Percentiles rank a stretch among this genome's conserved stretches.
Conservation (phyloP, 2,888 invertebrate species). For the Drosophila nr. fundita region DNA sequence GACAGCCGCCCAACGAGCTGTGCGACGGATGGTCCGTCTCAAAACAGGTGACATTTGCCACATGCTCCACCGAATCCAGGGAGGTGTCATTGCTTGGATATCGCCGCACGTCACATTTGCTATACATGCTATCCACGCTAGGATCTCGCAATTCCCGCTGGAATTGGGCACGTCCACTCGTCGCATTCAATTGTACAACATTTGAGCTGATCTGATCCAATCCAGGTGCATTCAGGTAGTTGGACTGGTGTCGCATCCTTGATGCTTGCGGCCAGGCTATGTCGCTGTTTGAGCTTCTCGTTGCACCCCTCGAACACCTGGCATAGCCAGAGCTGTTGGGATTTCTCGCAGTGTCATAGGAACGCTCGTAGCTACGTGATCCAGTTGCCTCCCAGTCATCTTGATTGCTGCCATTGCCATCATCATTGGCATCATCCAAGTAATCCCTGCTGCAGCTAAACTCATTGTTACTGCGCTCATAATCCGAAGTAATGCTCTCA, state of each 20-base stretch:
- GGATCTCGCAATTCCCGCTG: neutral
- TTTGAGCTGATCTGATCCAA: neutral
- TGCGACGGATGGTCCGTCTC: neutral
- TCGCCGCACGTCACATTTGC: neutral
- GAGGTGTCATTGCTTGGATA: constrained; percentile 13
- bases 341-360: neutral
- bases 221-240: neutral
- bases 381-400: neutral
- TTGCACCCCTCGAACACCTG: neutral
- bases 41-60: neutral
- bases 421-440: neutral
- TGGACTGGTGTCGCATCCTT: too few relatives aligned
- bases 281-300: neutral
- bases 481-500: neutral
- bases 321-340: neutral
- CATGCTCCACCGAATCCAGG: constrained; percentile 13
- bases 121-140: neutral
- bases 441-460: neutral
- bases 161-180: too few relatives aligned
- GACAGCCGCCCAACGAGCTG: neutral
- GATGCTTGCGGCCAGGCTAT: neutral
- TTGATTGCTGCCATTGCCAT: neutral
- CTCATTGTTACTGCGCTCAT: neutral
- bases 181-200: neutral
- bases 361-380: neutral